Conservation (phyloP, 2,888 invertebrate genomes). For the Isoperla grammatica region DNA sequence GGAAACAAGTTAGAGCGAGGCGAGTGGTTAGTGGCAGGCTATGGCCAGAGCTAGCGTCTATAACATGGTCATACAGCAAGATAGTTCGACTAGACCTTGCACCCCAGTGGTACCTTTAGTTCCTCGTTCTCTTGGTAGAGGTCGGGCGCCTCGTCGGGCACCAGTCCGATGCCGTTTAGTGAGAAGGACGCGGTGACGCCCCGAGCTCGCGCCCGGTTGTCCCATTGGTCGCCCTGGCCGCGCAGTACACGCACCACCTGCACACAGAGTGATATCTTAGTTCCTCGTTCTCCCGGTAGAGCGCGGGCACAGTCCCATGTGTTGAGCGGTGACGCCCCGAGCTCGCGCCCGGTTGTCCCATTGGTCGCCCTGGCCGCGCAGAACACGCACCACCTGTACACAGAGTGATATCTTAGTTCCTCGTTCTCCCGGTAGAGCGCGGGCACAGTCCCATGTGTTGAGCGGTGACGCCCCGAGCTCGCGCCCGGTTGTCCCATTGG, state of each 20-base stretch:
- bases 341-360: conserved; percentile 83
- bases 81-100: too few relatives aligned
- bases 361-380: conserved; percentile 81
- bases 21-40: too few relatives aligned
- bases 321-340: conserved; percentile 78
- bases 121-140: conserved; percentile 88
- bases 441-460: conserved; percentile 78
- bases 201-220: conserved; percentile 73
- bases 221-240: conserved; percentile 88
- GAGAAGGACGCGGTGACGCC: conserved; percentile 83
- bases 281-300: conserved; percentile 87
- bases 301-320: conserved; percentile 80
- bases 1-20: too few relatives aligned
- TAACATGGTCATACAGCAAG: too few relatives aligned
- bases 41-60: too few relatives aligned
- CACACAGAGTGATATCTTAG: conserved; percentile 80
- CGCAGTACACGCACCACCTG: conserved; percentile 74
- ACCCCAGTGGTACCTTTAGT: conserved; percentile 81
- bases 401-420: conserved; percentile 87
- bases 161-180: conserved; percentile 77
- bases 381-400: conserved; percentile 69
- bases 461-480: conserved; percentile 80
- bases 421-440: conserved; percentile 88
- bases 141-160: conserved; percentile 79
- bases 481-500: conserved; percentile 81